Conservation (phyloP, 2,888 invertebrate genomes). For the Diaperis boleti region DNA sequence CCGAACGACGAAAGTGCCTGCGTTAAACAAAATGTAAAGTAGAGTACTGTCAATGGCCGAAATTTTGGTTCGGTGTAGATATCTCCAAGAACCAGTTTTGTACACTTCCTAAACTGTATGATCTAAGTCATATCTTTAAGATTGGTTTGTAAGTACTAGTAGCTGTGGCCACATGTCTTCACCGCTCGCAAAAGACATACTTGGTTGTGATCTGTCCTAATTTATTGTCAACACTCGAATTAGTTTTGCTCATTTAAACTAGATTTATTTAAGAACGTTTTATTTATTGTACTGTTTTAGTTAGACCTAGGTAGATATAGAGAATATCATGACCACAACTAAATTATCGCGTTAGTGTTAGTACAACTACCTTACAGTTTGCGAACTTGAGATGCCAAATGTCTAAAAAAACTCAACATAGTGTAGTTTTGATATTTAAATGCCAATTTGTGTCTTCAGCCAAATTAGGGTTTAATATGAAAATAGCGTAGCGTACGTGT, state of each 20-base stretch:
- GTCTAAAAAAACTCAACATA: conserved; percentile 1
- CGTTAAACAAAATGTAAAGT: conserved; percentile 23
- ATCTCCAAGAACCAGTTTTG: conserved; percentile 4
- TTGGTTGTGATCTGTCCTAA: conserved; percentile 17
- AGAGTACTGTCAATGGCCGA: background rate
- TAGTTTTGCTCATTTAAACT: conserved; percentile 17
- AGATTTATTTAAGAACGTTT: conserved; percentile 9
- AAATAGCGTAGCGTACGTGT: conserved; percentile 32
- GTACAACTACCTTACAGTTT: background rate
- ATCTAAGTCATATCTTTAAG: conserved; percentile 45
- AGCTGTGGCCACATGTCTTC: conserved; percentile 4
- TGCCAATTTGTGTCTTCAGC: conserved; percentile 41
- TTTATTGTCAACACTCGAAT: conserved; percentile 9
- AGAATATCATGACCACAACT: conserved; percentile 28
- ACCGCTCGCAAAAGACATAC: conserved; percentile 16
- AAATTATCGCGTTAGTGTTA: background rate
- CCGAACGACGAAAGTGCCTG: conserved; percentile 28
- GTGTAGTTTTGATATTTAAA: conserved; percentile 14
- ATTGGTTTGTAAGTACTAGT: conserved; percentile 34
- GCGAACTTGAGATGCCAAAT: conserved; percentile 17
- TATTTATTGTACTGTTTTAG: conserved; percentile 1
- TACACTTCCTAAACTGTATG: conserved; percentile 29
- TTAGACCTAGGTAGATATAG: conserved; percentile 35
- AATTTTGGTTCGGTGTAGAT: conserved; percentile 15
- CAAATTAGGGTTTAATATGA: conserved; percentile 7